Percentiles rank a stretch among this genome's conserved stretches.
phyloP scores from a whole-genome alignment of 2,888 invertebrate genomes.

The Drosophila pseudotalamancana region DNA sequence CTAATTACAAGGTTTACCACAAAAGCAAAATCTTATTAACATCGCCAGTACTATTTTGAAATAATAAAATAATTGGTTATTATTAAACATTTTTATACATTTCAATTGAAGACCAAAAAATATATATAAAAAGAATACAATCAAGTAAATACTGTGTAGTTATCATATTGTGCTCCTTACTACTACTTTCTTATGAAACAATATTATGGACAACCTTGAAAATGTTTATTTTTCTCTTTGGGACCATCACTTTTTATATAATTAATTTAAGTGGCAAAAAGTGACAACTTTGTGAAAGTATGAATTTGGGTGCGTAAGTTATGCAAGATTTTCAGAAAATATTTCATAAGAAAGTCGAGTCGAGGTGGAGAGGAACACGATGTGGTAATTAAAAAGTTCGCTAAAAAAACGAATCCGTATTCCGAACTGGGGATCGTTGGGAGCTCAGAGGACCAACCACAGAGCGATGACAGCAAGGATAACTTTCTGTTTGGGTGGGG shows the following conservation, averaged over 20 bases:
- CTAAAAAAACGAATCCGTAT: conserved; percentile 23
- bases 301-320: conserved; percentile 32
- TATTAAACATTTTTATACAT: too few species aligned
- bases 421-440: conserved; percentile 10
- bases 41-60: too few species aligned
- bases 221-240: conserved; percentile 10
- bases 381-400: conserved; percentile 70
- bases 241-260: conserved; percentile 48
- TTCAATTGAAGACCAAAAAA: too few species aligned
- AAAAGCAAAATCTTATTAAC: too few species aligned
- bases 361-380: conserved; percentile 27
- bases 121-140: too few species aligned
- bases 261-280: conserved; percentile 53
- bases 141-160: too few species aligned
- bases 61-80: too few species aligned
- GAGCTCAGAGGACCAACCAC: conserved; percentile 6
- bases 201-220: too few species aligned
- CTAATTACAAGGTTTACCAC: too few species aligned
- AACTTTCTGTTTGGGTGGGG: conserved; percentile 60
- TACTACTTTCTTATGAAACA: too few species aligned
- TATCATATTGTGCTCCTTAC: too few species aligned
- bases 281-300: conserved; percentile 25
- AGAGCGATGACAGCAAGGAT: conserved; percentile 47
- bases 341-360: conserved; percentile 57
- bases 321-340: conserved; percentile 58